A percentile compares a stretch with the other conserved stretches of the same genome.
Conservation (phyloP, 2,113 vertebrate species). For the Calyptommatus sinebrachiatus region DNA sequence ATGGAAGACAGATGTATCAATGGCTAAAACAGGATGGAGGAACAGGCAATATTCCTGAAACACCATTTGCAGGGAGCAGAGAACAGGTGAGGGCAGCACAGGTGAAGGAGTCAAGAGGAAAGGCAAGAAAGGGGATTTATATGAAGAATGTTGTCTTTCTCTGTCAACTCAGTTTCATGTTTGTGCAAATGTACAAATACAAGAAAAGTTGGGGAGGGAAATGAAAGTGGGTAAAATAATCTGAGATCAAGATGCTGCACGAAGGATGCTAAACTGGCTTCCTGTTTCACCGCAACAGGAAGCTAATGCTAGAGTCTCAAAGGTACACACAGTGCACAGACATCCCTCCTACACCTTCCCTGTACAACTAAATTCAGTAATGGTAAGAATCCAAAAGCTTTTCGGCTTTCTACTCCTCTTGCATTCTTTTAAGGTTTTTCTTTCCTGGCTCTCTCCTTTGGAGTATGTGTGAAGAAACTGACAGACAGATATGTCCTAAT, state of each 20-base stretch:
- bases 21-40: no score
- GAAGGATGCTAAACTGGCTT: neutral
- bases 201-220: neutral
- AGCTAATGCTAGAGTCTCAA: neutral
- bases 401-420: neutral
- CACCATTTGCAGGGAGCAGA: neutral
- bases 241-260: neutral
- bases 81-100: neutral
- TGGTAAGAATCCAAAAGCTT: slow-evolving; percentile 13
- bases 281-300: slow-evolving; percentile 19
- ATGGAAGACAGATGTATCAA: no score
- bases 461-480: neutral
- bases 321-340: neutral
- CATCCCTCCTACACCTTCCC: neutral
- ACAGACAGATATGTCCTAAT: neutral
- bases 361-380: neutral
- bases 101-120: neutral
- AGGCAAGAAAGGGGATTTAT: neutral
- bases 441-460: neutral
- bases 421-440: neutral
- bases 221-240: slow-evolving; percentile 14
- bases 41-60: no score
- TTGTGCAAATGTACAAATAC: neutral
- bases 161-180: neutral
- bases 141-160: neutral